These are phyloP conservation scores for Sarcoramphus papa DNA, from an alignment of 2,797 vertebrate species.

Conservation along the genomic window DNA sequence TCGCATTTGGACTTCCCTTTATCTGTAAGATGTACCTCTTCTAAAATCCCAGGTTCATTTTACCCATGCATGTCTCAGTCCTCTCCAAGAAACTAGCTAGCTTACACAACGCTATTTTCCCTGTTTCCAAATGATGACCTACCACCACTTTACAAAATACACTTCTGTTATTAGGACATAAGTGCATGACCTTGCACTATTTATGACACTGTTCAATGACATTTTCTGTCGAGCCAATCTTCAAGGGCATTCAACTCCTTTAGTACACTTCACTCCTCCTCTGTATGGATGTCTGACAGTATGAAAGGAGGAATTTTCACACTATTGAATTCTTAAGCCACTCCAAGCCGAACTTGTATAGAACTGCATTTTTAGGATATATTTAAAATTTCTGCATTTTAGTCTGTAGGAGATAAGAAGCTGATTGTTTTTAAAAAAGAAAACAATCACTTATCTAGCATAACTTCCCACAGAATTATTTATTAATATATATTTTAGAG, in stretches of 20 bases:
- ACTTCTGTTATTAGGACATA: neutral
- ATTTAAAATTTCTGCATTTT: neutral
- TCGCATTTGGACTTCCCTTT: neutral
- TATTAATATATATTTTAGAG: neutral
- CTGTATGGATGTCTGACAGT: neutral
- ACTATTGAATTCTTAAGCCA: neutral
- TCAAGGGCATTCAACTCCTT: neutral
- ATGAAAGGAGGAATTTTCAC: neutral
- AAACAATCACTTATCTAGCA: neutral
- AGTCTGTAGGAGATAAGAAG: neutral
- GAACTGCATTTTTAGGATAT: neutral
- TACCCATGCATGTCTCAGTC: neutral
- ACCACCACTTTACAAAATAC: neutral
- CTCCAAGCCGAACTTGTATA: neutral
- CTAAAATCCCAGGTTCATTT: neutral
- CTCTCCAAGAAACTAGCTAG: neutral
- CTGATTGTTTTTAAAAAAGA: neutral
- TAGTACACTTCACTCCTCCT: neutral
- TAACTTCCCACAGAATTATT: neutral
- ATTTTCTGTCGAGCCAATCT: neutral
- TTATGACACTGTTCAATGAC: neutral
- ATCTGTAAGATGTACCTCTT: neutral
- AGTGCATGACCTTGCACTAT: neutral
- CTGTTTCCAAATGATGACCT: neutral
- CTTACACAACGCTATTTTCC: neutral